Base-by-base conservation (phyloP, 2,113 vertebrate genomes). In the Perca flavescens region DNA sequence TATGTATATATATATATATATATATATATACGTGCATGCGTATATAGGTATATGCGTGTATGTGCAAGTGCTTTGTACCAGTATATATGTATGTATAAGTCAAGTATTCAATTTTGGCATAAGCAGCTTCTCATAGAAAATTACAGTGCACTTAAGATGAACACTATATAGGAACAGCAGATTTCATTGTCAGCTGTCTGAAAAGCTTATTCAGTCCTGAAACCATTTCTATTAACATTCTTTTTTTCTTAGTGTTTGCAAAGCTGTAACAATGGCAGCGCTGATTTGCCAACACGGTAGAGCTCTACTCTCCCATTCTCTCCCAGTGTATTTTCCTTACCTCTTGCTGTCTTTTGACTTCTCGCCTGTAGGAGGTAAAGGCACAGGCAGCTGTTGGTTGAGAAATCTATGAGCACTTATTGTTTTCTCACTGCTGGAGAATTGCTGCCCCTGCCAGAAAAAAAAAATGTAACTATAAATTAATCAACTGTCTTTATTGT, bases 201-300 rank as follows among this genome's bases (percentile, higher is more conserved):
- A 83, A 63, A 80, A 58, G 56, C 58, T 54, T n/a, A 22, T 83
- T 77, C 76, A 72, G 36, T 74, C 61, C 64, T 58, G 63, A 52
- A 75, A 66, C 61, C 28, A 46, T 57, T 80, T 71, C 43, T 36
- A 16, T 58, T 66, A 40, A 15, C 43, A 56, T 43, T 19, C 15
- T 75, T 56, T 16, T 1, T 5, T 70, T 61, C 52, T n/a, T 21
- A 17, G 3, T 46, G 34, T 66, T 28, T 61, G 36, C 56, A 25
- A 21, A n/a, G 63, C 60, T 72, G 36, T 17, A 79, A 75, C 47
- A 83, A 70, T 74, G 53, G 74, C 47, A 69, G 64, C 5, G 3
- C 36, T 72, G 52, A 56, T 66, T 52, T 76, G 22, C 22, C 17
- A 46, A 46, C 78, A 81, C 67, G 47, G 76, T 31, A 28, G 31